Percentiles rank a stretch among this genome's conserved stretches.
These are phyloP conservation scores for Macaria liturata DNA, from an alignment of 2,888 invertebrate species.

Conservation along the genomic window DNA sequence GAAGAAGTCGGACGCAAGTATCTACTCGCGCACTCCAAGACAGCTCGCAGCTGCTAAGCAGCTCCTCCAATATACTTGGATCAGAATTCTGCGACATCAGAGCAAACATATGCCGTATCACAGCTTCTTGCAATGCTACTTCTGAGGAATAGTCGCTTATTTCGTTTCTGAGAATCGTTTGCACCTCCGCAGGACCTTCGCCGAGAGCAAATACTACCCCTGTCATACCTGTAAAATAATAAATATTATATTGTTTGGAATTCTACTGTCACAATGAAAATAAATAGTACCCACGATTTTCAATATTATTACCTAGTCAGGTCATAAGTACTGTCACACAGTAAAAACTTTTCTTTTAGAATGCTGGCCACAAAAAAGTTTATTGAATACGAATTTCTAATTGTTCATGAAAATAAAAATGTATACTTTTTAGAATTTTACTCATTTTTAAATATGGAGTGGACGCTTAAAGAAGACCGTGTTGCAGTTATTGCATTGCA, in stretches of 20 bases:
- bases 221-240: slow-evolving; percentile 18
- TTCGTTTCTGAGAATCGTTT: slow-evolving; percentile 33
- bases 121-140: slow-evolving; percentile 39
- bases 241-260: background rate
- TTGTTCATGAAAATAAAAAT: no score
- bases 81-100: slow-evolving; percentile 31
- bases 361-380: no score
- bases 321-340: no score
- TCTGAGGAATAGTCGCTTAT: slow-evolving; percentile 34
- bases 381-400: no score
- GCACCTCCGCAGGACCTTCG: slow-evolving; percentile 42
- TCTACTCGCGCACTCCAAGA: slow-evolving; percentile 47
- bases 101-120: slow-evolving; percentile 39
- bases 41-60: slow-evolving; percentile 22
- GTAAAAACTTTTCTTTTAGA: no score
- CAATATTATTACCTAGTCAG: no score
- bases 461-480: no score
- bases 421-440: no score
- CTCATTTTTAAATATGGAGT: no score
- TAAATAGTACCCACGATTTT: no score
- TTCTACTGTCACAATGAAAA: no score
- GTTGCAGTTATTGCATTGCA: no score
- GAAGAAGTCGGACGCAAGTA: slow-evolving; percentile 37
- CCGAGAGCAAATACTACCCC: slow-evolving; percentile 52
- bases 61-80: slow-evolving; percentile 24